Evolutionary conservation across 2,888 invertebrate species (phyloP).

Genomic region (Aspidiotus rigidus): DNA sequence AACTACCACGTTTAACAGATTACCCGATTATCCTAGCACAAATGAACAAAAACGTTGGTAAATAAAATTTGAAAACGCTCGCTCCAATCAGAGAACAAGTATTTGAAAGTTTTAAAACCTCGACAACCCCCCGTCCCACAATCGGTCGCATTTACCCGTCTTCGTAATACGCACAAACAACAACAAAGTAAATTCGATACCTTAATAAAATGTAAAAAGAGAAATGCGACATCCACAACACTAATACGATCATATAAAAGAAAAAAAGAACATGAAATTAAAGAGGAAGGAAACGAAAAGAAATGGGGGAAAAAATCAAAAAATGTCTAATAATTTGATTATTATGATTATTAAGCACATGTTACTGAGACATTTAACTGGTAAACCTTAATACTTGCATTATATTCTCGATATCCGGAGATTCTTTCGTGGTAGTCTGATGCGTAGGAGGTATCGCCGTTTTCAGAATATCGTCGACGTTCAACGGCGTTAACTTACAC

Average conservation of each 20-base stretch:
- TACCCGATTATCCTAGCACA: too few species aligned
- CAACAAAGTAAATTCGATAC: too few species aligned
- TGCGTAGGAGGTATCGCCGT: conserved; percentile 41
- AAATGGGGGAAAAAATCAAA: conserved; percentile 7
- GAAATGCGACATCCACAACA: too few species aligned
- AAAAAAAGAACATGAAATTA: not conserved
- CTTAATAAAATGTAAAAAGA: too few species aligned
- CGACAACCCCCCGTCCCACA: too few species aligned
- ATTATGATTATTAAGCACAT: not conserved
- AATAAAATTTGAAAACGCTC: too few species aligned
- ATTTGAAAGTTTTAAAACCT: too few species aligned
- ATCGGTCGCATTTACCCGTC: too few species aligned
- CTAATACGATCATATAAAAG: not conserved
- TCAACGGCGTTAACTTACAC: conserved; percentile 48
- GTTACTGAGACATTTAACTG: conserved; percentile 14
- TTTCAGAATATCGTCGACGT: conserved; percentile 47
- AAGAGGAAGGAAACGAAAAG: not conserved
- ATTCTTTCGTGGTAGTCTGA: conserved; percentile 15
- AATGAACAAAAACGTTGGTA: too few species aligned
- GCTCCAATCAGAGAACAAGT: too few species aligned
- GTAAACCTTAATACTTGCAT: conserved; percentile 33
- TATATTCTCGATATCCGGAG: conserved; percentile 30
- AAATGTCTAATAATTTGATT: conserved; percentile 11
- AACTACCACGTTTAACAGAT: too few species aligned
- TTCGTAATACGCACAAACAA: too few species aligned